Evolutionary conservation across 2,888 invertebrate genomes (phyloP), one percentile per base, ranked within the genome.

Genomic region (Sipha maydis): DNA sequence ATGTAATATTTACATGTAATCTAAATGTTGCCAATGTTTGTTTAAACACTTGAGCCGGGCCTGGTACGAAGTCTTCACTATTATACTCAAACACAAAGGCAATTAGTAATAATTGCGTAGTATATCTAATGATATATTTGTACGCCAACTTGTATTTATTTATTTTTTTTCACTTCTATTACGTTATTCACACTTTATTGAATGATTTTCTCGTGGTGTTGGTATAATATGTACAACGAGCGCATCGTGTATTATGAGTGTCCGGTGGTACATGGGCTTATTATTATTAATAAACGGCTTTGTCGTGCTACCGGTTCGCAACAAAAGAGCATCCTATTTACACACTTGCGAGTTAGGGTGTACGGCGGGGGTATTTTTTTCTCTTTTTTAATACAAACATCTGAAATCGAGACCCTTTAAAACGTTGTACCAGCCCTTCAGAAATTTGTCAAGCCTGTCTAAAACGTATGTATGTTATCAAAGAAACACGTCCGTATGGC

Each of bases 361-460:
- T 25, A 31, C 54, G 17, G 34, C 31, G 38, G 25, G 9, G 9
- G 61, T n/a, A 69, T 21, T 34, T 61, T 41, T 69, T 78, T 85
- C 76, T 73, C 54, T 83, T 83, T 75, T 31, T 61, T 38, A 56
- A 79, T 73, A 80, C 79, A 54, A 78, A 73, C 79, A 86, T 79
- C 28, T 86, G 86, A 86, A 80, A 86, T 86, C n/a, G 86, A 86
- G 71, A 86, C 86, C 86, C 73, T 73, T 38, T 38, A 84, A 41
- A 83, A 84, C 73, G 71, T 71, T 56, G 41, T 41, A 69, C 54
- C 71, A 25, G 54, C 85, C 78, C 79, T 78, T 86, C 71, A 80
- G 21, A 86, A 80, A 86, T 86, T 80, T 73, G 86, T 86, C 86
- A 80, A 86, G 86, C 86, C 69, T 86, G 86, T 86, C 86, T 56